phyloP scores from a whole-genome alignment of 2,797 vertebrate genomes.

The Anisognathus igniventris region DNA sequence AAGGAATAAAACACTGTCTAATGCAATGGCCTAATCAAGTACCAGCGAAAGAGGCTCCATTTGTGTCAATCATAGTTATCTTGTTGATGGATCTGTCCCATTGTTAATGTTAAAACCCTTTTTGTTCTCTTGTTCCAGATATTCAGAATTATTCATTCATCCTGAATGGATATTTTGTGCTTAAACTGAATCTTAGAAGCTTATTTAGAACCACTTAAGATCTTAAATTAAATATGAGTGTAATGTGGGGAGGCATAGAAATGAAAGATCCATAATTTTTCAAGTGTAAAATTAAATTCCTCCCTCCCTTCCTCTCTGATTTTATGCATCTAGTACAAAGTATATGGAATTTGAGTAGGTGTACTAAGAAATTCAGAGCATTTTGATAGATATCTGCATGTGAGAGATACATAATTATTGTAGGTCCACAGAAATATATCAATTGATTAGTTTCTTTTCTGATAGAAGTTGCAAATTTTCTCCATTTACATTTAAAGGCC shows the following conservation, averaged over 20 bases:
- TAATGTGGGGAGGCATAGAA: background rate
- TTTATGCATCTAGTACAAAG: background rate
- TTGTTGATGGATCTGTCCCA: background rate
- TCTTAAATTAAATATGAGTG: constrained; percentile 3
- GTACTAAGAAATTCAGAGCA: background rate
- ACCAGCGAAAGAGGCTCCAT: background rate
- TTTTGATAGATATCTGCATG: background rate
- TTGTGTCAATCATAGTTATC: background rate
- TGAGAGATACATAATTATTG: background rate
- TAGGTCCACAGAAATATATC: background rate
- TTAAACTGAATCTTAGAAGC: constrained; percentile 1
- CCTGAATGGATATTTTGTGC: constrained; percentile 13
- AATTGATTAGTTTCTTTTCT: background rate
- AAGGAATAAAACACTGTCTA: background rate
- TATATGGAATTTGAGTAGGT: background rate
- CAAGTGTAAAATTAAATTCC: constrained; percentile 17
- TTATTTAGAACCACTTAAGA: constrained; percentile 35
- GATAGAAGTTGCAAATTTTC: background rate
- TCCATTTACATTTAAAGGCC: background rate
- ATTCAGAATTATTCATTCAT: constrained; percentile 5
- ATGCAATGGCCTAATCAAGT: background rate
- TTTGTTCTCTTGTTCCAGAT: background rate
- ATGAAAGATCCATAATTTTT: constrained; percentile 15
- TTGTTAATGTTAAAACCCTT: background rate
- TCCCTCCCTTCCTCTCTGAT: background rate